These are phyloP conservation scores for Amniataba percoides DNA, from an alignment of 2,797 vertebrate species.

Conservation along the genomic window DNA sequence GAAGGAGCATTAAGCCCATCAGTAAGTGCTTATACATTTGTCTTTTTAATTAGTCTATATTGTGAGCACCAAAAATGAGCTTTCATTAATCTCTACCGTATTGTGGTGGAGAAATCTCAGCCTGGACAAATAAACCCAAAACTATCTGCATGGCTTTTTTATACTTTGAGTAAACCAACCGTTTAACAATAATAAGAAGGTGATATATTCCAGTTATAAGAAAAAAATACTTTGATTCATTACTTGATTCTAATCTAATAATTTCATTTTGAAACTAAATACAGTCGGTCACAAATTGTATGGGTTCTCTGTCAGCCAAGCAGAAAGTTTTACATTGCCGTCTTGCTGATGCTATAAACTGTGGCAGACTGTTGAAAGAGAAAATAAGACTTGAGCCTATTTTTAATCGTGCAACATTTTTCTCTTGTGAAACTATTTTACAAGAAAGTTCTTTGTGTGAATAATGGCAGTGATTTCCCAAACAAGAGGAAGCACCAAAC, in stretches of 20 bases:
- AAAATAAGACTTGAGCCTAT: background rate
- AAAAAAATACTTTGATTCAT: background rate
- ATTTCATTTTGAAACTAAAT: background rate
- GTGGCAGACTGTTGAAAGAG: background rate
- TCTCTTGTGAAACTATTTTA: constrained; percentile 3
- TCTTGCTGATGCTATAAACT: background rate
- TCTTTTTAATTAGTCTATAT: background rate
- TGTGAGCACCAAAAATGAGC: background rate
- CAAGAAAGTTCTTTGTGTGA: constrained; percentile 14
- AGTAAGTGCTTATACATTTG: background rate
- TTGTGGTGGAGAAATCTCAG: background rate
- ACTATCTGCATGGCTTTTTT: background rate
- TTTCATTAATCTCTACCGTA: background rate
- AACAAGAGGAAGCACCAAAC: constrained; percentile 9
- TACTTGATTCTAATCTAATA: too few species aligned
- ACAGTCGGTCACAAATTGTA: background rate
- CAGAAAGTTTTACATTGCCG: background rate
- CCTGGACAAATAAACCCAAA: background rate
- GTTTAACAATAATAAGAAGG: background rate
- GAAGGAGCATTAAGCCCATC: background rate
- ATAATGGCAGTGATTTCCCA: constrained; percentile 42
- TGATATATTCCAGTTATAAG: background rate
- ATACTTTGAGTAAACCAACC: background rate
- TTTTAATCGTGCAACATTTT: background rate
- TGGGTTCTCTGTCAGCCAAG: background rate